These are phyloP conservation scores for Pogonus chalceus DNA, from an alignment of 1,140 invertebrate genomes.

Conservation along the genomic window DNA sequence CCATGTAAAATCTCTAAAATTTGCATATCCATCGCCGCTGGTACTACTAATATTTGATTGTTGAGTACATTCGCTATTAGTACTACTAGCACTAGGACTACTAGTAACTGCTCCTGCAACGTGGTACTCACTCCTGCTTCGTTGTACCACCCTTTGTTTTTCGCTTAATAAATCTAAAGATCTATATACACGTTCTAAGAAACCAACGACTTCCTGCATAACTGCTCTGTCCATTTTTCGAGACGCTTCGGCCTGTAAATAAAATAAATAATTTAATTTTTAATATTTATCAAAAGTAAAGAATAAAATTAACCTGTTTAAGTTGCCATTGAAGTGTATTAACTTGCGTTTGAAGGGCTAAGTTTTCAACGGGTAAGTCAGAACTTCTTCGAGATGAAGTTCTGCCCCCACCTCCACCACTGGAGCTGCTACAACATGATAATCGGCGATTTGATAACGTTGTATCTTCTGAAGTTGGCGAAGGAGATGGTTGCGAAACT, in stretches of 20 bases:
- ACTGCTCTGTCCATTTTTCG: constrained; percentile 69
- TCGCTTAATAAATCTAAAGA: constrained; percentile 43
- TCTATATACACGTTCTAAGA: constrained; percentile 59
- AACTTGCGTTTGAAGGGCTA: constrained; percentile 60
- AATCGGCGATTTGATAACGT: no score
- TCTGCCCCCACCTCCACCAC: constrained; percentile 21
- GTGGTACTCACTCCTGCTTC: constrained; percentile 43
- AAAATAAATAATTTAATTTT: constrained; percentile 13
- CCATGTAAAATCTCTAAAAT: constrained; percentile 42
- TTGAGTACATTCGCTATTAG: neutral
- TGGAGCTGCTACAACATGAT: constrained; percentile 3
- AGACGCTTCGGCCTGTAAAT: constrained; percentile 59
- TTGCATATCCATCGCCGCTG: constrained; percentile 24
- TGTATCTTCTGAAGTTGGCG: no score
- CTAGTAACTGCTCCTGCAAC: constrained; percentile 31
- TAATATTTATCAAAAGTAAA: constrained; percentile 10
- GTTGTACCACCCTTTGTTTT: constrained; percentile 28
- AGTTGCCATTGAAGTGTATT: constrained; percentile 71
- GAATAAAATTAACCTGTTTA: constrained; percentile 52
- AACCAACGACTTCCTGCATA: constrained; percentile 65
- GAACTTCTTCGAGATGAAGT: constrained; percentile 26
- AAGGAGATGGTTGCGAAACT: no score
- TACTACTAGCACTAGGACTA: neutral
- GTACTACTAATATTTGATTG: neutral
- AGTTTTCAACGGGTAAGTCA: constrained; percentile 43